Evolutionary conservation across 2,113 vertebrate species (phyloP).

Genomic region (Antechinus stuartii): DNA sequence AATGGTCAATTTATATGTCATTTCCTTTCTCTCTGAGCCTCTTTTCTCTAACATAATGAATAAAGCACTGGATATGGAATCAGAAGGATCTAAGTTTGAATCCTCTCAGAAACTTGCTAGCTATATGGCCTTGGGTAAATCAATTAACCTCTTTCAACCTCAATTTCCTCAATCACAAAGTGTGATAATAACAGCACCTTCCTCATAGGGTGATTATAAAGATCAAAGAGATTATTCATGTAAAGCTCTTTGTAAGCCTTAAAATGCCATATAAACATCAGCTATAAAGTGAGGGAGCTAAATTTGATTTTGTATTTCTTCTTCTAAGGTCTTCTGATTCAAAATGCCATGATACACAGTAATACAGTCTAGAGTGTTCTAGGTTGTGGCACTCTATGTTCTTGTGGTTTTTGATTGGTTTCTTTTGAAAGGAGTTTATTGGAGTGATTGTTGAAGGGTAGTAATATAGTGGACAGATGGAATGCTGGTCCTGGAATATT

Average conservation of each 20-base stretch:
- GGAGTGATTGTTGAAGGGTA: background rate
- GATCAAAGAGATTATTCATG: background rate
- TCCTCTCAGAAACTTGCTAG: background rate
- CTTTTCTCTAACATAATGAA: background rate
- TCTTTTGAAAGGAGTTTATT: background rate
- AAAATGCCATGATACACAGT: background rate
- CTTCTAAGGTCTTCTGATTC: background rate
- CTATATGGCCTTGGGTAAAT: background rate
- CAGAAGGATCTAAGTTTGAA: background rate
- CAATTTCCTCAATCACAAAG: background rate
- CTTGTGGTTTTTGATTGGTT: background rate
- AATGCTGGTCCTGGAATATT: background rate
- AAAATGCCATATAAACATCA: background rate
- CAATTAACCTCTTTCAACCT: background rate
- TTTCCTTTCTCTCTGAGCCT: background rate
- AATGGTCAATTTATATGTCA: background rate
- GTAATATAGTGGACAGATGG: background rate
- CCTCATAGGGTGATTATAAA: background rate
- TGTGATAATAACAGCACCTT: background rate
- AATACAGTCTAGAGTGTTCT: background rate
- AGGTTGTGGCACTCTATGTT: background rate
- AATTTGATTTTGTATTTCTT: background rate
- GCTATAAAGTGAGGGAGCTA: background rate
- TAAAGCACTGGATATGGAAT: background rate
- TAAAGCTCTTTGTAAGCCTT: background rate